Evolutionary conservation across 2,888 invertebrate species (phyloP).

Genomic region (Dastarcus helophoroides): DNA sequence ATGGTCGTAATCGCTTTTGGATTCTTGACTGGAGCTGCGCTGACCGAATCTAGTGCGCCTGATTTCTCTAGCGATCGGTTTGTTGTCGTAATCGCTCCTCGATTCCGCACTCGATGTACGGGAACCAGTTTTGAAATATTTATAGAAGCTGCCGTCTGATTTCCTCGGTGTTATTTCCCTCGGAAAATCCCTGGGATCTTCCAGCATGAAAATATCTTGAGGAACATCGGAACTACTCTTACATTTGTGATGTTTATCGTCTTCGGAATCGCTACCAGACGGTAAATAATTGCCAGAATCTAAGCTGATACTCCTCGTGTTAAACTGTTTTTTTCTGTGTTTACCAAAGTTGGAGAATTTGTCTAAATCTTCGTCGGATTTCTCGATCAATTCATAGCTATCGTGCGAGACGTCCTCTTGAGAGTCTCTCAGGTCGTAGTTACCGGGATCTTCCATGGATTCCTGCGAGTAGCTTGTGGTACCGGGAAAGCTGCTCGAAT

Average conservation of each 20-base stretch:
- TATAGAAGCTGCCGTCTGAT: conserved; percentile 63
- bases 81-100: conserved; percentile 56
- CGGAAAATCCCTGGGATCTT: conserved; percentile 63
- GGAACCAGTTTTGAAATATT: conserved; percentile 54
- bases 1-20: conserved; percentile 40
- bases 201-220: conserved; percentile 65
- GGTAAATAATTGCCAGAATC: conserved; percentile 68
- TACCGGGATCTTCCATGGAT: conserved; percentile 52
- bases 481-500: conserved; percentile 79
- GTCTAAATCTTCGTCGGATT: conserved; percentile 53
- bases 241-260: conserved; percentile 46
- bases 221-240: conserved; percentile 58
- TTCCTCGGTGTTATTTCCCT: conserved; percentile 60
- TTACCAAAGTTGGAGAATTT: conserved; percentile 32
- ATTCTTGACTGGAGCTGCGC: conserved; percentile 57
- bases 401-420: conserved; percentile 83
- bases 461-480: conserved; percentile 56
- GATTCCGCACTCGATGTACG: conserved; percentile 32
- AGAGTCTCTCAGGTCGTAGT: conserved; percentile 55
- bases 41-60: conserved; percentile 42
- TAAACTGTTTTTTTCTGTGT: conserved; percentile 28
- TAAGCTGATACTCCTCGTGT: conserved; percentile 54
- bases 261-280: conserved; percentile 59
- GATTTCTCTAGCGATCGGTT: conserved; percentile 52
- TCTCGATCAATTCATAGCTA: conserved; percentile 75